A percentile compares a stretch with the other conserved stretches of the same genome.
Conservation (phyloP, 1,140 invertebrate genomes). For the Apocrypta bakeri region DNA sequence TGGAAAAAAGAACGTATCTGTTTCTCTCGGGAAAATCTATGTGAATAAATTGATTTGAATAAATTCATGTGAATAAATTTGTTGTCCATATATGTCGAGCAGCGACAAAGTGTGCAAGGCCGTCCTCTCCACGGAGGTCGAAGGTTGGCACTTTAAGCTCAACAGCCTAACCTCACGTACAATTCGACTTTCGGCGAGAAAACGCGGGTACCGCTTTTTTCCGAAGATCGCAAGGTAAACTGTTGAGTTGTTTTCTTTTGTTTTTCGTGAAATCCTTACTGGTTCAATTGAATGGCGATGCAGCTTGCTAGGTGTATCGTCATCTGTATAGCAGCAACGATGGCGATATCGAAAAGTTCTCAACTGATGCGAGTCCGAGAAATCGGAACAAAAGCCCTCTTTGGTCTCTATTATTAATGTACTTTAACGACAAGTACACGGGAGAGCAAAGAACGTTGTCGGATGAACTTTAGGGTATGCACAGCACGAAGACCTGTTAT, state of each 20-base stretch:
- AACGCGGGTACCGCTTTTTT: conserved; percentile 72
- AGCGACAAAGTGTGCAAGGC: conserved; percentile 72
- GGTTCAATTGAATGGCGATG: no score
- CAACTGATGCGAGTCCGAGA: conserved; percentile 18
- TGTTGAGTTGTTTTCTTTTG: neutral
- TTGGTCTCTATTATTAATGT: conserved; percentile 43
- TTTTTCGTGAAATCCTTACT: neutral
- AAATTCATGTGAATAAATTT: neutral
- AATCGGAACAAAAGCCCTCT: conserved; percentile 25
- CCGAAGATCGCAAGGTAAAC: conserved; percentile 71
- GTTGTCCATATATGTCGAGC: conserved; percentile 35
- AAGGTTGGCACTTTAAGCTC: conserved; percentile 72
- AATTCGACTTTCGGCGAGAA: conserved; percentile 72
- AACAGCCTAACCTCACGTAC: conserved; percentile 70
- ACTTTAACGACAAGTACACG: conserved; percentile 44
- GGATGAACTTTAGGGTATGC: conserved; percentile 69
- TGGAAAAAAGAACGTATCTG: neutral
- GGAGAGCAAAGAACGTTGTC: conserved; percentile 55
- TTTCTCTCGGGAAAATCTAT: neutral
- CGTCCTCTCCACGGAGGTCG: conserved; percentile 71
- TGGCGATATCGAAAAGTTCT: no score
- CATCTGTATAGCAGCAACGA: no score
- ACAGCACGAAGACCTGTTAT: conserved; percentile 67
- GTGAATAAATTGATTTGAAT: neutral
- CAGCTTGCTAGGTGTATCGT: no score